Conservation (phyloP, 2,113 vertebrate genomes). For the Thymallus thymallus region DNA sequence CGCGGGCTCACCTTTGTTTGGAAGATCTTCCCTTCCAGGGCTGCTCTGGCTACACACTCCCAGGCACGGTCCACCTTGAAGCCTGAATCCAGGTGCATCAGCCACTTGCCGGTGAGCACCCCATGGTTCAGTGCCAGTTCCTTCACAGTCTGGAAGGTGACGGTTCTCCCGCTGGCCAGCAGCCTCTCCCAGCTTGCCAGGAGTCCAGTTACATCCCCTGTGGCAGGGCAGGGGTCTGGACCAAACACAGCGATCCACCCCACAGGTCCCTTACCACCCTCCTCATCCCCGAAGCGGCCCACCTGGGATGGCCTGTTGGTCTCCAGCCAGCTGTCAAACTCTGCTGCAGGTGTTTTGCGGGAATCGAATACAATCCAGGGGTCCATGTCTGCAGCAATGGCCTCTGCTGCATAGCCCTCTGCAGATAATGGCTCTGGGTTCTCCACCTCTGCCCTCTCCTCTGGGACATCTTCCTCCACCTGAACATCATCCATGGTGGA, state of each 20-base stretch:
- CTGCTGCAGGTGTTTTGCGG: slow-evolving; percentile 73
- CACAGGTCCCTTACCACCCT: slow-evolving; percentile 67
- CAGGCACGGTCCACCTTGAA: slow-evolving; percentile 90
- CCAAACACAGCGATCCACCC: slow-evolving; percentile 84
- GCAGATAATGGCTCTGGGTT: slow-evolving; percentile 54
- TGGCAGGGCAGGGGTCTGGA: slow-evolving; percentile 57
- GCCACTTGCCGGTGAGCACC: slow-evolving; percentile 85
- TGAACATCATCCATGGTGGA: slow-evolving; percentile 54
- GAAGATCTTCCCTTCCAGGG: slow-evolving; percentile 77
- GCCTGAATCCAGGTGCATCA: slow-evolving; percentile 84
- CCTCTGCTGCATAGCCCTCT: slow-evolving; percentile 80
- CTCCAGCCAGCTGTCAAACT: slow-evolving; percentile 84
- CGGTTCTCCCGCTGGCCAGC: slow-evolving; percentile 71
- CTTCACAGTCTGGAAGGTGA: slow-evolving; percentile 78
- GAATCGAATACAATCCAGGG: slow-evolving; percentile 87
- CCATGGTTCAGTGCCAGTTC: slow-evolving; percentile 85
- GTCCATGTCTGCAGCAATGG: slow-evolving; percentile 90
- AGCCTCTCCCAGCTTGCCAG: slow-evolving; percentile 86
- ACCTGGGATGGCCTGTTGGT: slow-evolving; percentile 84
- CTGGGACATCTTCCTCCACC: slow-evolving; percentile 46
- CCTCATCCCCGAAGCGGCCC: slow-evolving; percentile 73
- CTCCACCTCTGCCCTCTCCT: slow-evolving; percentile 29
- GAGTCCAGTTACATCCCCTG: slow-evolving; percentile 72
- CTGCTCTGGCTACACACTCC: slow-evolving; percentile 80
- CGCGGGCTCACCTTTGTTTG: slow-evolving; percentile 82